These are phyloP conservation scores for Cerastis leucographa DNA, from an alignment of 2,888 invertebrate species.

Conservation along the genomic window DNA sequence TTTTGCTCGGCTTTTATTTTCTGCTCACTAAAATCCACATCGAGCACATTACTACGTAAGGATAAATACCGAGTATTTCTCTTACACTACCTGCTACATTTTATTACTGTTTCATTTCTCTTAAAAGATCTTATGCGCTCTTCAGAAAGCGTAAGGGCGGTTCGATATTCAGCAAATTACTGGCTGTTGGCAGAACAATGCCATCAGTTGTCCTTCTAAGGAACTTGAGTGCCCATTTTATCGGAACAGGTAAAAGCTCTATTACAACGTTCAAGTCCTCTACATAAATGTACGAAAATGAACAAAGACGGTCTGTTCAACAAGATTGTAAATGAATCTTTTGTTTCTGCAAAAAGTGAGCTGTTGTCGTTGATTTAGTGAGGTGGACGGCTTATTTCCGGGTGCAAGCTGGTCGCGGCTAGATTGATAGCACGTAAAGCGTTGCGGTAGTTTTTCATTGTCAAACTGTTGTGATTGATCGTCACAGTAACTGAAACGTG, in stretches of 20 bases:
- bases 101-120: slow-evolving; percentile 30
- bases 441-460: slow-evolving; percentile 62
- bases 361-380: slow-evolving; percentile 59
- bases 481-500: slow-evolving; percentile 24
- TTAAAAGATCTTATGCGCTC: slow-evolving; percentile 21
- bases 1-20: slow-evolving; percentile 44
- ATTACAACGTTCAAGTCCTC: slow-evolving; percentile 27
- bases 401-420: slow-evolving; percentile 36
- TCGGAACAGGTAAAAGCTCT: slow-evolving; percentile 32
- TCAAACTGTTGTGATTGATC: slow-evolving; percentile 61
- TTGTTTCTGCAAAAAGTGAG: slow-evolving; percentile 48
- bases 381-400: slow-evolving; percentile 53
- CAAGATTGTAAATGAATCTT: slow-evolving; percentile 35
- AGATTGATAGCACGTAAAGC: slow-evolving; percentile 57
- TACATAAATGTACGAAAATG: slow-evolving; percentile 14
- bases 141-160: slow-evolving; percentile 23
- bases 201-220: slow-evolving; percentile 38
- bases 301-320: slow-evolving; percentile 11
- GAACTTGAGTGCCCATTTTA: slow-evolving; percentile 35
- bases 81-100: neutral
- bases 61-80: slow-evolving; percentile 31
- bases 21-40: slow-evolving; percentile 31
- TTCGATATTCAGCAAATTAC: slow-evolving; percentile 45
- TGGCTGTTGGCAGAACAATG: slow-evolving; percentile 47
- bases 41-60: slow-evolving; percentile 17